phyloP scores from a whole-genome alignment of 2,113 vertebrate species.

The Sinocyclocheilus grahami region DNA sequence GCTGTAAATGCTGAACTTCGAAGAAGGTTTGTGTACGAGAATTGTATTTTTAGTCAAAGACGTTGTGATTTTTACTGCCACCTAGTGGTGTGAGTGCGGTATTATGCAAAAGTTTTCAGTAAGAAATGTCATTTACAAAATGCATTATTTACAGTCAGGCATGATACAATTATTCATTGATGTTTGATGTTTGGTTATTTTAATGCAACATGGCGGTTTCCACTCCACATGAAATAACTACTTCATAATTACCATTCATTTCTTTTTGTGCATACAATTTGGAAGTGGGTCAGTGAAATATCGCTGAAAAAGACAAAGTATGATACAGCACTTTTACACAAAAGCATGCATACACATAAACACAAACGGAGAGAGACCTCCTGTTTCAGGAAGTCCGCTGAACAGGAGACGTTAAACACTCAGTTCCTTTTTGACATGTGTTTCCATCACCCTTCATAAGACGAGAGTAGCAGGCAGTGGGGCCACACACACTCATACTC shows the following conservation, averaged over 20 bases:
- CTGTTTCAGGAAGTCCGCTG: slow-evolving; percentile 82
- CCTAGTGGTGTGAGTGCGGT: background rate
- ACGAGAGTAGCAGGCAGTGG: slow-evolving; percentile 23
- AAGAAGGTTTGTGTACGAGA: background rate
- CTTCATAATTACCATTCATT: background rate
- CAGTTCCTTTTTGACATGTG: slow-evolving; percentile 79
- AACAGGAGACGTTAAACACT: slow-evolving; percentile 74
- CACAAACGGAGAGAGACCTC: slow-evolving; percentile 50
- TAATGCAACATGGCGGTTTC: background rate
- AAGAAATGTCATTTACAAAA: background rate
- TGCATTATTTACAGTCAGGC: background rate
- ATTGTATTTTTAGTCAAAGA: background rate
- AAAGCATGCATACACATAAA: slow-evolving; percentile 30
- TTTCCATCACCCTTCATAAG: slow-evolving; percentile 65
- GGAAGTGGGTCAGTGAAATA: slow-evolving; percentile 84
- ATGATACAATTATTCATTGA: background rate
- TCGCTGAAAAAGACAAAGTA: slow-evolving; percentile 69
- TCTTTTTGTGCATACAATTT: slow-evolving; percentile 24
- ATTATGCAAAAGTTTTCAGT: background rate
- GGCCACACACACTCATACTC: slow-evolving; percentile 13
- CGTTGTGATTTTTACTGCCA: background rate
- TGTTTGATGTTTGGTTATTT: background rate
- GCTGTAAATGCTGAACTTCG: too few relatives aligned
- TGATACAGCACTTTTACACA: slow-evolving; percentile 87
- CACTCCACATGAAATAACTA: background rate